These are phyloP conservation scores for Sarcoramphus papa DNA, from an alignment of 2,797 vertebrate species.

Conservation along the genomic window DNA sequence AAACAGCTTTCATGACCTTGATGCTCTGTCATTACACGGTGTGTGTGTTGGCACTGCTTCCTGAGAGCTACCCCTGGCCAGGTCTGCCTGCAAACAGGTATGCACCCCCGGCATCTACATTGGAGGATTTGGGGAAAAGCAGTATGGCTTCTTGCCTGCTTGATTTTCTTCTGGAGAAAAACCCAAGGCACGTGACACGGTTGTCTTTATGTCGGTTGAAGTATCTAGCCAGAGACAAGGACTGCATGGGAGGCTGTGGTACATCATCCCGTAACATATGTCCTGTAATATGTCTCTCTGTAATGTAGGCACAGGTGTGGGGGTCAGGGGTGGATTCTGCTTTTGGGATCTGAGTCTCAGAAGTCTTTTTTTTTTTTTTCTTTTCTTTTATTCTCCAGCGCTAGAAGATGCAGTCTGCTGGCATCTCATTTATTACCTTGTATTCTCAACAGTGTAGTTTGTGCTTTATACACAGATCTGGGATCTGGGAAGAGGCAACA, in stretches of 20 bases:
- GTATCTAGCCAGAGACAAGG: not conserved
- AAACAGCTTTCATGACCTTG: not conserved
- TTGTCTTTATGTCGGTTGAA: not conserved
- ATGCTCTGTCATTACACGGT: not conserved
- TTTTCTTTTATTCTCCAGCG: not conserved
- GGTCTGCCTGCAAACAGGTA: not conserved
- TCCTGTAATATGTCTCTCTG: not conserved
- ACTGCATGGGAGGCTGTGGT: not conserved
- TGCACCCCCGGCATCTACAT: not conserved
- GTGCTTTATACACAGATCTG: not conserved
- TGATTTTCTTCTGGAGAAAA: not conserved
- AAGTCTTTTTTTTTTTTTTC: too few species aligned
- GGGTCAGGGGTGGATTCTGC: not conserved
- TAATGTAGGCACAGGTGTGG: not conserved
- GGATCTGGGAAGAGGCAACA: not conserved
- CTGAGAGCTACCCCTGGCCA: not conserved
- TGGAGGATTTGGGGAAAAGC: not conserved
- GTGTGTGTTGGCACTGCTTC: not conserved
- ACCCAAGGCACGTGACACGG: not conserved
- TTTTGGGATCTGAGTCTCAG: not conserved
- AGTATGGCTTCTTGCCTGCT: not conserved
- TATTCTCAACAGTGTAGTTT: not conserved
- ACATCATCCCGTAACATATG: not conserved
- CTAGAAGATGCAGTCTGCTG: not conserved
- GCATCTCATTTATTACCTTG: not conserved